Conservation (phyloP, 2,113 vertebrate genomes). For the Anoplopoma fimbria region DNA sequence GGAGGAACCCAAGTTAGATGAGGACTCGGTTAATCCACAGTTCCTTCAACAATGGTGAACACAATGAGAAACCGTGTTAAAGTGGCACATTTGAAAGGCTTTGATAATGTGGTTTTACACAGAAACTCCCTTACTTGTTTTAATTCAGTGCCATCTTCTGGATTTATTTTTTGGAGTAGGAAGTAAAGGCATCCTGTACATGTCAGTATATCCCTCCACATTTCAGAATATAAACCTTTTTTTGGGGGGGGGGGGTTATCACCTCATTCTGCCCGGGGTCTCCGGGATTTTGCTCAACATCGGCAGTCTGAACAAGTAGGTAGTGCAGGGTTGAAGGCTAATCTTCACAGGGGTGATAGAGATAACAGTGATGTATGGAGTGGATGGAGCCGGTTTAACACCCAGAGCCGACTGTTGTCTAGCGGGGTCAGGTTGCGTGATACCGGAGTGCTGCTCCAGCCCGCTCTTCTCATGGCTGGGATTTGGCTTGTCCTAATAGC, state of each 20-base stretch:
- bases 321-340: slow-evolving; percentile 61
- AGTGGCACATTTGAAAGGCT: not conserved
- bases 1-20: not conserved
- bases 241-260: slow-evolving; percentile 24
- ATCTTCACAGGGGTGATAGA: slow-evolving; percentile 77
- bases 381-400: slow-evolving; percentile 73
- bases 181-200: not conserved
- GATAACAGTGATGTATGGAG: slow-evolving; percentile 82
- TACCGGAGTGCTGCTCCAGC: slow-evolving; percentile 62
- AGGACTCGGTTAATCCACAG: not conserved
- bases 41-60: not conserved
- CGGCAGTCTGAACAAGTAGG: slow-evolving; percentile 51
- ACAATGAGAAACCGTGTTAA: not conserved
- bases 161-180: not conserved
- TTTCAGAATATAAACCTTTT: slow-evolving; percentile 13
- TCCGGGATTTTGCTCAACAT: slow-evolving; percentile 45
- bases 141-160: not conserved
- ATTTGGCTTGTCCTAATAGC: slow-evolving; percentile 66
- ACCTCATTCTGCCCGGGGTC: slow-evolving; percentile 4
- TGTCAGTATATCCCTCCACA: not conserved
- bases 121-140: not conserved
- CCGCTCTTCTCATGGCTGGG: slow-evolving; percentile 59
- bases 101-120: not conserved
- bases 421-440: slow-evolving; percentile 67
- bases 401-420: slow-evolving; percentile 75